Conservation (phyloP, 1,140 invertebrate species). For the Phthorimaea operculella region DNA sequence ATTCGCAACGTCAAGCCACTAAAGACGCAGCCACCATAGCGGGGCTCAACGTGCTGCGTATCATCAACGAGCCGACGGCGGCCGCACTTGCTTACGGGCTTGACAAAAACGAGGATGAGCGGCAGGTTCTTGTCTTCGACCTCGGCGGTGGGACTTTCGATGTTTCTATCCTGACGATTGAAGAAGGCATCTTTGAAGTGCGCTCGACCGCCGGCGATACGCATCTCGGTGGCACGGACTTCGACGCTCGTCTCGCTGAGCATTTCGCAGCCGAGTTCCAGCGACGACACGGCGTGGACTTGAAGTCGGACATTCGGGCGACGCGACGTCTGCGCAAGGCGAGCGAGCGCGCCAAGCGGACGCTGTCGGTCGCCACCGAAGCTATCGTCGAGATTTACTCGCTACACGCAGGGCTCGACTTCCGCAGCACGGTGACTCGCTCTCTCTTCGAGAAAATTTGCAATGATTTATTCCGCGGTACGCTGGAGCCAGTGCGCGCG, state of each 20-base stretch:
- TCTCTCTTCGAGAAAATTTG: no score
- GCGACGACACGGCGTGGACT: constrained; percentile 53
- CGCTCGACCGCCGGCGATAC: constrained; percentile 69
- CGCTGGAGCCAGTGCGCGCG: constrained; percentile 67
- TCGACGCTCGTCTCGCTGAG: constrained; percentile 77
- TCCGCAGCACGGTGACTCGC: constrained; percentile 20
- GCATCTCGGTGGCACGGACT: constrained; percentile 76
- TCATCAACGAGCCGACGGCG: no score
- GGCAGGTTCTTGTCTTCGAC: constrained; percentile 52
- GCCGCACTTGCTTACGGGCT: constrained; percentile 70
- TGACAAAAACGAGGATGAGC: constrained; percentile 76
- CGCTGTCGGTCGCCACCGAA: constrained; percentile 52
- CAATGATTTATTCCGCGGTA: no score
- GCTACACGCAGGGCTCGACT: constrained; percentile 45
- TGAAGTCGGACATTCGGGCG: constrained; percentile 41
- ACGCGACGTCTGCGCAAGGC: constrained; percentile 70
- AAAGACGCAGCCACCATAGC: no score
- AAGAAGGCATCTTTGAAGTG: constrained; percentile 77
- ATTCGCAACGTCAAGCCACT: no score
- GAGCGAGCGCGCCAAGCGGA: constrained; percentile 65
- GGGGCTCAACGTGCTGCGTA: no score
- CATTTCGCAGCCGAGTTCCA: constrained; percentile 64
- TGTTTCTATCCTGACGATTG: constrained; percentile 77
- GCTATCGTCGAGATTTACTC: constrained; percentile 57
- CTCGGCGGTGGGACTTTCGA: constrained; percentile 68